Evolutionary conservation across 2,888 invertebrate species (phyloP).

Genomic region (Andrena haemorrhoa): DNA sequence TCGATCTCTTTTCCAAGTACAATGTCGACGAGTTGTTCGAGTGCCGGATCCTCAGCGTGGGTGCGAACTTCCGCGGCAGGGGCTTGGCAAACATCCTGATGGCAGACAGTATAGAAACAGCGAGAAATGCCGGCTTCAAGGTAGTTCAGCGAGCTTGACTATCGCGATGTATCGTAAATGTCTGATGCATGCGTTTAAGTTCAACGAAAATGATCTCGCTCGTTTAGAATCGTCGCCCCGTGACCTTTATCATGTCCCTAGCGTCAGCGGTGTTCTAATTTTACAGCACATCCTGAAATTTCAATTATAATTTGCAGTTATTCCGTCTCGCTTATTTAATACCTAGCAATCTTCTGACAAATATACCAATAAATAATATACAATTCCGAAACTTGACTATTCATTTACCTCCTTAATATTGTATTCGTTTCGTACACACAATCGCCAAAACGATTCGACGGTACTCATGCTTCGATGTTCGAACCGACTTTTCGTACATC

Average conservation of each 20-base stretch:
- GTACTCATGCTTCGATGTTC: too few relatives aligned
- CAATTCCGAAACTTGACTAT: background rate
- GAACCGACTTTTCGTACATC: too few relatives aligned
- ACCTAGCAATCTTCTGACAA: background rate
- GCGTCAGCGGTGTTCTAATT: conserved; percentile 27
- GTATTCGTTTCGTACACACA: too few relatives aligned
- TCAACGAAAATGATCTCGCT: conserved; percentile 6
- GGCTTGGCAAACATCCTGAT: conserved; percentile 92
- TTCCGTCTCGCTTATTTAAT: background rate
- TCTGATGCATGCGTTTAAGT: conserved; percentile 47
- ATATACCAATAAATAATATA: background rate
- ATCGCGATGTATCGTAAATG: conserved; percentile 29
- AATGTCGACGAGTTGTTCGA: conserved; percentile 91
- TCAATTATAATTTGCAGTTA: conserved; percentile 17
- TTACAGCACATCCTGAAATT: conserved; percentile 1
- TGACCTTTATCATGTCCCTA: conserved; percentile 13
- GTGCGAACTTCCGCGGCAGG: conserved; percentile 89
- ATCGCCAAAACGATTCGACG: too few relatives aligned
- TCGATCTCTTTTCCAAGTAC: conserved; percentile 89
- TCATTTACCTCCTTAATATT: too few relatives aligned
- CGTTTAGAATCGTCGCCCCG: conserved; percentile 1
- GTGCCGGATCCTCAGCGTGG: conserved; percentile 92
- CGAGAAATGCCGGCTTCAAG: conserved; percentile 89
- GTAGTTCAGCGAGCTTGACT: conserved; percentile 83
- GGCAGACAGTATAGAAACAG: conserved; percentile 88